Evolutionary conservation across 2,113 vertebrate species (phyloP).

Genomic region (Climacteris rufus): DNA sequence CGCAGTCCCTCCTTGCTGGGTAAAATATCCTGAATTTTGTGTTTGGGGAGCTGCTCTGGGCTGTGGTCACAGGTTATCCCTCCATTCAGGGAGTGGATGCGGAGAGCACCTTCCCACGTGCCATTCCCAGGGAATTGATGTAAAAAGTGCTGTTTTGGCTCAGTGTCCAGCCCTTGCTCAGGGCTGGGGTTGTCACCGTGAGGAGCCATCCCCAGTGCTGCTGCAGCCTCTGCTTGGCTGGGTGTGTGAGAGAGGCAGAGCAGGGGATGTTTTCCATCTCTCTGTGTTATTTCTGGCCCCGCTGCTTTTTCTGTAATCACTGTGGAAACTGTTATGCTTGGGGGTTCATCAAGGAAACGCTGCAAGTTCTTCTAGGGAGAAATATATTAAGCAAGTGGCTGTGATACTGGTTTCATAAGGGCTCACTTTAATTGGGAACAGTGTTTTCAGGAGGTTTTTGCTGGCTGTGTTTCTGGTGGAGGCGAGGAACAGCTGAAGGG

Average conservation of each 20-base stretch:
- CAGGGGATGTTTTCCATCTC: slow-evolving; percentile 51
- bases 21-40: too few species aligned
- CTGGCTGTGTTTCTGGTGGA: background rate
- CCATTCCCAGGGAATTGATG: rapidly evolving
- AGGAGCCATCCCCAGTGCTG: background rate
- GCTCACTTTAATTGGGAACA: background rate
- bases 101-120: background rate
- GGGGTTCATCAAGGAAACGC: slow-evolving; percentile 40
- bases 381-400: background rate
- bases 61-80: rapidly evolving
- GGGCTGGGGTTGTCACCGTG: background rate
- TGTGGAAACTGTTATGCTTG: slow-evolving; percentile 60
- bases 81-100: rapidly evolving
- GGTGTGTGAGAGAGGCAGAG: background rate
- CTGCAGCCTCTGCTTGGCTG: background rate
- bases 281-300: slow-evolving; percentile 43
- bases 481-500: background rate
- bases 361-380: slow-evolving; percentile 23
- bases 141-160: background rate
- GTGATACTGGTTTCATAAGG: background rate
- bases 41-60: background rate
- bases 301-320: slow-evolving; percentile 28
- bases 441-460: background rate
- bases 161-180: rapidly evolving
- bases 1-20: too few species aligned